Conservation (phyloP, 2,113 vertebrate species). For the Festucalex cinctus region DNA sequence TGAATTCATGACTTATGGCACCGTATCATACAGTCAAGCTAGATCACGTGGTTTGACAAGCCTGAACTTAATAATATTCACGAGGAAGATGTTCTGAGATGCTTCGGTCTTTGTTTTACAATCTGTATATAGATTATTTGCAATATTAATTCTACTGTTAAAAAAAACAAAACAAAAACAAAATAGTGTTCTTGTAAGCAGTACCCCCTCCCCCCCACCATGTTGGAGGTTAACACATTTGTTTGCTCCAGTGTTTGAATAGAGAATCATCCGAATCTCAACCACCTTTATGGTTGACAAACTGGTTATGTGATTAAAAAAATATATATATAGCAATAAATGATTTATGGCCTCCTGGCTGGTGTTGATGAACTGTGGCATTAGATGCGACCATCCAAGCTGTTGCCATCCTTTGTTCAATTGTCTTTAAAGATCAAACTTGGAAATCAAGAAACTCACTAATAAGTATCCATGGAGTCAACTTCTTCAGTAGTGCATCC, state of each 20-base stretch:
- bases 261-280: too few species aligned
- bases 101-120: too few species aligned
- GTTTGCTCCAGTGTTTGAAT: too few species aligned
- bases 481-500: background rate
- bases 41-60: background rate
- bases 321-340: background rate
- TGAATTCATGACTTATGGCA: too few species aligned
- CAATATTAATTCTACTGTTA: too few species aligned
- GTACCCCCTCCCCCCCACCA: too few species aligned
- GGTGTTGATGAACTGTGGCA: background rate
- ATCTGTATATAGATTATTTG: too few species aligned
- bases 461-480: background rate
- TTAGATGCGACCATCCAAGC: background rate
- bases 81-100: background rate
- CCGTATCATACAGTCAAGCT: background rate
- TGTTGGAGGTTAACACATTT: too few species aligned
- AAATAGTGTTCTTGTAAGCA: too few species aligned
- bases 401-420: conserved; percentile 6
- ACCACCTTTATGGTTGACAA: too few species aligned
- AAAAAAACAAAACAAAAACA: too few species aligned
- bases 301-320: background rate
- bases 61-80: background rate
- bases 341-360: background rate
- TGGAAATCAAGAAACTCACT: conserved; percentile 10
- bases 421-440: background rate